phyloP scores from a whole-genome alignment of 2,113 vertebrate genomes.

The Pogonocichla stellata region DNA sequence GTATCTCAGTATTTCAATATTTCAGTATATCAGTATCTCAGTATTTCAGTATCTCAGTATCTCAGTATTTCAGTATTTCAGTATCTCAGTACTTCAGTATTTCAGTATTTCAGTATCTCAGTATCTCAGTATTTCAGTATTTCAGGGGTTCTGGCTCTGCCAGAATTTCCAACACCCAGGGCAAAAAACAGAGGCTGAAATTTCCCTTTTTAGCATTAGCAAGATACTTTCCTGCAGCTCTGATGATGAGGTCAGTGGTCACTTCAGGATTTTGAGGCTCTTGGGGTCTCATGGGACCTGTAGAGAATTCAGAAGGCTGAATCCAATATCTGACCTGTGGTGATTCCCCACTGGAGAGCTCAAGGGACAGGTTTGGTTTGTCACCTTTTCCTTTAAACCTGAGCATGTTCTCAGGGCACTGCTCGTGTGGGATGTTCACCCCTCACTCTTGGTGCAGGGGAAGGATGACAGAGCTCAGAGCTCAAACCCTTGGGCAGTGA shows the following conservation, averaged over 20 bases:
- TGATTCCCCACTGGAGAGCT: not conserved
- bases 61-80: too few relatives aligned
- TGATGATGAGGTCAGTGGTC: not conserved
- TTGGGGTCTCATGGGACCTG: not conserved
- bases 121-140: too few relatives aligned
- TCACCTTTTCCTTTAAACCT: not conserved
- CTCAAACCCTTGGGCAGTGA: too few relatives aligned
- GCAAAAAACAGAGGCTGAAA: not conserved
- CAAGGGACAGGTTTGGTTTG: not conserved
- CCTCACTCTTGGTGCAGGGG: not conserved
- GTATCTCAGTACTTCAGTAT: too few relatives aligned
- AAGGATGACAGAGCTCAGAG: not conserved
- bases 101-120: too few relatives aligned
- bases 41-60: too few relatives aligned
- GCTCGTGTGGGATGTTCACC: accelerated
- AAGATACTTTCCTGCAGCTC: not conserved
- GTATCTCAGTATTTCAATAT: too few relatives aligned
- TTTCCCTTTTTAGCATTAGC: not conserved
- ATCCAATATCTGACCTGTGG: not conserved
- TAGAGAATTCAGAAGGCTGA: not conserved
- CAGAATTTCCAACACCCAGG: not conserved
- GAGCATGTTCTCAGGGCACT: not conserved
- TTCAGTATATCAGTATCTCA: too few relatives aligned
- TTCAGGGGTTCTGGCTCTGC: not conserved
- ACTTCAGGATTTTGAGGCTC: not conserved